Base-by-base conservation (phyloP, 2,113 vertebrate genomes). In the Pandion haliaetus region DNA sequence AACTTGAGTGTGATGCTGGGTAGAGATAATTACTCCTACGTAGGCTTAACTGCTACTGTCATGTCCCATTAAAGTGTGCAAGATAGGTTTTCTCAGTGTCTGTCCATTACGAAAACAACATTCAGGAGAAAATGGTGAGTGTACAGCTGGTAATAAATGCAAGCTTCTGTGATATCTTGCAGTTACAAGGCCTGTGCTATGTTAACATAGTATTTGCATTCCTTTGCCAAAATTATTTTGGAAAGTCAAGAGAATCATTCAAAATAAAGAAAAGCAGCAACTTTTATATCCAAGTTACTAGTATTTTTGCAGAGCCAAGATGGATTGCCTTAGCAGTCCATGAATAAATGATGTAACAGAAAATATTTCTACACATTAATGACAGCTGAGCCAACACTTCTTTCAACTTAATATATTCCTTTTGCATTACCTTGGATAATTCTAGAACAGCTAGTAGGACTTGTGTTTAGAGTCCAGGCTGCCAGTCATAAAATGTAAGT, bases 21-120 rank as follows among this genome's bases (percentile, higher is more conserved):
- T 57, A 52, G 55, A 94, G 71, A 80, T 84, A 92, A 91, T 95
- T 93, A 94, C 85, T 91, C 62, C 70, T 50, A 8, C 45, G 40
- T 49, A 90, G 28, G 47, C 59, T 91, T 86, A 95, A 93, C 72
- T 83, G 82, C 62, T 95, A 21, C 70, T 95, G 88, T 95, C 89
- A 77, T 90, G 69, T 96, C 90, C 69, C 34, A 91, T 96, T 95
- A 95, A 79, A 86, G 32, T 50, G 31, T 80, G 72, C 34, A 76
- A 74, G 52, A 74, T 4, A 61, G 25, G 61, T 69, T 91, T 93
- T 81, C 57, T 73, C 49, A 76, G 36, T 63, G 40, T 38, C 49
- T 86, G 47, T 52, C 52, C 73, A 1, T n/a, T 84, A 25, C 18
- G 32, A 85, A 79, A 91, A 77, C 34, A 84, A 21, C 40, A 26